Percentiles rank a stretch among this genome's conserved stretches.
Conservation (phyloP, 37 sponge, comb jelly and placozoan genomes). For the Theonella swinhoei region DNA sequence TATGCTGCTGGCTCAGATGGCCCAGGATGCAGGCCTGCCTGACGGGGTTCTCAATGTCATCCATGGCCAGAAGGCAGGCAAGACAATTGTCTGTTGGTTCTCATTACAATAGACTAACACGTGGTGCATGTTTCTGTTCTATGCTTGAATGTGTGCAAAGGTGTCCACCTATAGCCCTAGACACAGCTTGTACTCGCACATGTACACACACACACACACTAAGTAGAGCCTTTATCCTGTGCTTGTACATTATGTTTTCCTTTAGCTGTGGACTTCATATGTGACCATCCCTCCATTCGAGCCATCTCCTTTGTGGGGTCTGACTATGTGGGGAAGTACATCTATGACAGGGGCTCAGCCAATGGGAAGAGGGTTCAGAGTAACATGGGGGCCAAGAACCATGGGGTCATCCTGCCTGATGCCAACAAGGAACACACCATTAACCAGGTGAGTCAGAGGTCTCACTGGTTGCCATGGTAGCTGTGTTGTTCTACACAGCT, state of each 20-base stretch:
- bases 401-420: constrained; percentile 96
- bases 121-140: not conserved
- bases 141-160: not conserved
- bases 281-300: constrained; percentile 87
- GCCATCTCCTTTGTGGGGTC: constrained; percentile 98
- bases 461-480: not conserved
- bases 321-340: constrained; percentile 89
- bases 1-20: constrained; percentile 87
- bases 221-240: not conserved
- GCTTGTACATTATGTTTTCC: not conserved
- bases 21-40: constrained; percentile 94
- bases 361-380: constrained; percentile 99
- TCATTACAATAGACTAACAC: too few species aligned
- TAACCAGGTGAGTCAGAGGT: constrained; percentile 67
- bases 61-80: constrained; percentile 84
- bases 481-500: constrained; percentile 32
- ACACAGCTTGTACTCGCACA: not conserved
- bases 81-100: not conserved
- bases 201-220: not conserved
- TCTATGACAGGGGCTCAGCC: constrained; percentile 90
- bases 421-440: constrained; percentile 99
- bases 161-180: not conserved
- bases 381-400: constrained; percentile 99
- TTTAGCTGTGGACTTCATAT: constrained; percentile 85
- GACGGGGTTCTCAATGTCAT: constrained; percentile 96